Evolutionary conservation across 2,797 vertebrate genomes (phyloP).

Genomic region (Cheirogaleus major): DNA sequence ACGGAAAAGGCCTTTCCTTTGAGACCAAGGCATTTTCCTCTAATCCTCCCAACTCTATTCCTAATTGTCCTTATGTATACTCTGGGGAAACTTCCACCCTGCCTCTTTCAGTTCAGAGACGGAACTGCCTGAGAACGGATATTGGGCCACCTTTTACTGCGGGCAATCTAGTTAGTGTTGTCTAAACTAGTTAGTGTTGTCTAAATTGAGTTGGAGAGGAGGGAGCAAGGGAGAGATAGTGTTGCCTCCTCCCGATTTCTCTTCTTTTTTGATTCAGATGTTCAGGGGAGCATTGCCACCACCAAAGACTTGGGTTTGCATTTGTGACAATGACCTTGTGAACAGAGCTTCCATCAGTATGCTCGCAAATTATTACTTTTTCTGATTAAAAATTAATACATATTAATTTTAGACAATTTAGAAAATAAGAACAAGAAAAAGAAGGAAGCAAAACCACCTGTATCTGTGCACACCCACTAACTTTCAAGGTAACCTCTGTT

Average conservation of each 20-base stretch:
- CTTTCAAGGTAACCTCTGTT: constrained; percentile 19
- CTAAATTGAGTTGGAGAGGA: neutral
- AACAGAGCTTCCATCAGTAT: neutral
- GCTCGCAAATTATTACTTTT: neutral
- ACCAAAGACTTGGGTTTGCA: constrained; percentile 29
- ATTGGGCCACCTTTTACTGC: neutral
- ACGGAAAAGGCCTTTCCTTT: neutral
- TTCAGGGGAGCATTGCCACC: neutral
- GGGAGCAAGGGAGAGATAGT: too few species aligned
- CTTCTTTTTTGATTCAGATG: neutral
- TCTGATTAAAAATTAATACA: constrained; percentile 33
- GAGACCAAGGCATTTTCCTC: neutral
- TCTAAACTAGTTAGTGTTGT: neutral
- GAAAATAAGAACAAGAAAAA: constrained; percentile 21
- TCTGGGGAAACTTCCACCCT: neutral
- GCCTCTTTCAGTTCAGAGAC: neutral
- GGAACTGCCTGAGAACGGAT: neutral
- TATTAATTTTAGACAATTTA: constrained; percentile 12
- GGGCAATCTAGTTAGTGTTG: neutral
- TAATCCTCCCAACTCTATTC: neutral
- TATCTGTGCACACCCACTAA: neutral
- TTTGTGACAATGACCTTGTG: constrained; percentile 31
- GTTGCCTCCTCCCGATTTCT: neutral
- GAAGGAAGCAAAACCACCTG: neutral
- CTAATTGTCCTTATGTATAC: neutral